Evolutionary conservation across 2,888 invertebrate genomes (phyloP), one percentile per base, ranked within the genome.

Genomic region (Trachelus tabidus): DNA sequence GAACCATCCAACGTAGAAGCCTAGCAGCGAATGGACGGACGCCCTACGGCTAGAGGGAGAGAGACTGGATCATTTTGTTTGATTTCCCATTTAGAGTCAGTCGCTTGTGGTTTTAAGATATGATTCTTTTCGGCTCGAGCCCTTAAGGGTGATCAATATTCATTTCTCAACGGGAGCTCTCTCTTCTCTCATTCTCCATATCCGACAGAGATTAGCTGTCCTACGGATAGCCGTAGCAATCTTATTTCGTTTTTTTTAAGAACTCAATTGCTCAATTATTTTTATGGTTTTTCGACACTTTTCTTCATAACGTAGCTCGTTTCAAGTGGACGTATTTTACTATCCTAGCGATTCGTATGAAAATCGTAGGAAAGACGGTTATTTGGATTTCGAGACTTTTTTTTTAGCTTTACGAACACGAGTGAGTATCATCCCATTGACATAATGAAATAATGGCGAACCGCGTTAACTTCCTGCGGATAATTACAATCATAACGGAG

Each of bases 21-120:
- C 40, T 40, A 40, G 15, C 40, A n/a, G 35, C 69, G 69, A 30
- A 75, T 68, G 33, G 69, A 68, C 68, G 30, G 69, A 75, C 40
- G 40, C 40, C 40, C 40, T 40, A 78, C 31, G 37, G 87, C 87
- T 87, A 37, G 87, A 82, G 84, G 85, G 83, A 76, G 76, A 76
- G 75, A 77, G 68, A 68, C 78, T 81, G 85, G 85, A 85, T 88
- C 85, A 83, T 81, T 84, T 83, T 81, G 87, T 89, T 88, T 89
- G 89, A 89, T 90, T 90, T 86, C 85, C 85, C 89, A 90, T 89
- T 90, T 88, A 85, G 84, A 87, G 85, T 84, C 86, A 85, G 85
- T 88, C 87, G 90, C 89, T 91, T 91, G 91, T 87, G 90, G 90
- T 89, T 87, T 86, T 81, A 85, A 91, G 91, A 91, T 91, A 91